Evolutionary conservation across 2,888 invertebrate species (phyloP).

Genomic region (Pollenia griseotomentosa): DNA sequence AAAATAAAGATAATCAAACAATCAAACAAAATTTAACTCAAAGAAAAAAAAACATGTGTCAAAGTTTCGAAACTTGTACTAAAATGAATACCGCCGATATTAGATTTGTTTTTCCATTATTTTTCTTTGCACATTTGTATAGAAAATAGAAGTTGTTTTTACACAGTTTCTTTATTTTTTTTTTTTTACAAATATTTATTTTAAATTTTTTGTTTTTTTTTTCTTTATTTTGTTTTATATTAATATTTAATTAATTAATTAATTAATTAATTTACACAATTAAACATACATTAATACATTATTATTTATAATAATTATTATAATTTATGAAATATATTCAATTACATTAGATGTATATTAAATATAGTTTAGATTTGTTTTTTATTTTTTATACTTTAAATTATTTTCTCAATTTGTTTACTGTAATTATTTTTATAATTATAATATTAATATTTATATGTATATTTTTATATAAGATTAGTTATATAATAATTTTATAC

Average conservation of each 20-base stretch:
- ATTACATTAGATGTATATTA: constrained; percentile 73
- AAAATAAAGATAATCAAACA: not conserved
- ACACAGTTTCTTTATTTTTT: constrained; percentile 28
- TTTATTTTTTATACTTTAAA: constrained; percentile 60
- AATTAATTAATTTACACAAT: constrained; percentile 74
- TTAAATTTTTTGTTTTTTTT: constrained; percentile 65
- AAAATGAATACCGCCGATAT: not conserved
- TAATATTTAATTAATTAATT: constrained; percentile 73
- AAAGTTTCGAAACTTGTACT: not conserved
- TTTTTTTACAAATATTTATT: constrained; percentile 74
- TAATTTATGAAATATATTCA: constrained; percentile 71
- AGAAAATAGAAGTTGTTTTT: constrained; percentile 63
- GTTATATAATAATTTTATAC: not conserved
- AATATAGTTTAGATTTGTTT: constrained; percentile 60
- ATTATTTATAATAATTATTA: constrained; percentile 71
- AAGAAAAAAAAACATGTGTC: not conserved
- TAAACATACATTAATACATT: constrained; percentile 76
- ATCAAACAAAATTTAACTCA: not conserved
- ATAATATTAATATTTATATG: constrained; percentile 65
- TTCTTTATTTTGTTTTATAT: constrained; percentile 42
- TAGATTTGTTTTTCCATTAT: not conserved
- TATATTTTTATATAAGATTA: constrained; percentile 10
- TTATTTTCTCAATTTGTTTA: constrained; percentile 45
- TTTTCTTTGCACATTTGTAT: constrained; percentile 38
- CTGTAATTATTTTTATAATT: constrained; percentile 69